These are phyloP conservation scores for Microplitis demolitor DNA, from an alignment of 1,140 invertebrate genomes.

Conservation along the genomic window DNA sequence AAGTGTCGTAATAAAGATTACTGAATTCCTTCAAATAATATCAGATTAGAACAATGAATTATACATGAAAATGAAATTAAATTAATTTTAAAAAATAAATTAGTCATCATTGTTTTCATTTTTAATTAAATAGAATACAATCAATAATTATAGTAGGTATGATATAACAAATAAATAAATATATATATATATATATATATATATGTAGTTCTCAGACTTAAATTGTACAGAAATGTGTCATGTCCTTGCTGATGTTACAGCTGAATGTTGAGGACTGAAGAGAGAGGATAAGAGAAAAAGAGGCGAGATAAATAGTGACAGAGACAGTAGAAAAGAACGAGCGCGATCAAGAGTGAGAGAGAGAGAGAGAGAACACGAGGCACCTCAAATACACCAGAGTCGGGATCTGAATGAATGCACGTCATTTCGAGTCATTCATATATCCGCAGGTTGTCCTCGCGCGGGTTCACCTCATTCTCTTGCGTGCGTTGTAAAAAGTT, in stretches of 20 bases:
- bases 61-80: no score
- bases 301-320: background rate
- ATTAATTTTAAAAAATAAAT: no score
- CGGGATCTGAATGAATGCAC: slow-evolving; percentile 54
- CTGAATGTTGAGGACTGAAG: background rate
- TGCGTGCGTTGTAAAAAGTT: slow-evolving; percentile 7
- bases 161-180: no score
- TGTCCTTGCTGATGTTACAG: slow-evolving; percentile 46
- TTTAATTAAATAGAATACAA: no score
- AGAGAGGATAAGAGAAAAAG: slow-evolving; percentile 9
- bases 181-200: no score
- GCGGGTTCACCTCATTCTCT: slow-evolving; percentile 26
- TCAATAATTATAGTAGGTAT: no score
- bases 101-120: no score
- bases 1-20: no score
- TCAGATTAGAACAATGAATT: no score
- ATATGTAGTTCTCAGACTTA: background rate
- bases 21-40: no score
- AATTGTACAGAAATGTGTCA: slow-evolving; percentile 41
- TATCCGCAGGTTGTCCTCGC: slow-evolving; percentile 54
- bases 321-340: background rate
- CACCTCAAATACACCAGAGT: slow-evolving; percentile 29
- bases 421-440: slow-evolving; percentile 59
- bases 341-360: background rate
- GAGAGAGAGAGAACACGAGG: background rate